Evolutionary conservation across 64 coral and sea anemone species (phyloP), one percentile per base, ranked within the genome.

Genomic region (Montipora cactus): DNA sequence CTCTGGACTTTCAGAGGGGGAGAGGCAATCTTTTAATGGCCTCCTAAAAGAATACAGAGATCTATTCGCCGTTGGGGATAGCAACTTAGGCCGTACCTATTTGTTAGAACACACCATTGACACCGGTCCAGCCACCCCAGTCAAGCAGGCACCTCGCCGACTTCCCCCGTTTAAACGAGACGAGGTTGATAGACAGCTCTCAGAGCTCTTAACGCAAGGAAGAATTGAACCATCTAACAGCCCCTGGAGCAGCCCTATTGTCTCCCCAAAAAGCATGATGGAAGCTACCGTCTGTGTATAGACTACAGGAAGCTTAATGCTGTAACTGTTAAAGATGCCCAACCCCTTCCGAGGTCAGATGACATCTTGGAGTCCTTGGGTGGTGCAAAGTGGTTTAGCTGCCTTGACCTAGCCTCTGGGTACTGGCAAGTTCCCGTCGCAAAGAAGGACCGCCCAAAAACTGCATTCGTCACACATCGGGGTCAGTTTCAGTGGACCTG

Each of bases 401-500:
- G 74, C 21, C 59, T 93, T 15, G 75, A 87, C 23, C 44, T 93
- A 11, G 49, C 66, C 22, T 93, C 83, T 0, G 59, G 83, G 4
- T 87, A 94, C 58, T 83, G 68, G 67, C 92, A 93, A 14, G n/a
- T 93, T 19, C 53, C 71, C 8, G 92, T 93, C 1, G 44, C 76
- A 18, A 49, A 57, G 62, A 57, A 70, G 20, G 83, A 88, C 76
- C 53, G 67, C 4, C 64, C 49, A 3, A 94, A 94, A 73, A 89
- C 92, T 25, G 61, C 77, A 47, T 94, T 82, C 53, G 67, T 81
- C 16, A 94, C 44, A 5, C 66, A 89, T 71, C 78, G 53, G 7
- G 92, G 92, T 12, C 92, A 94, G 49, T 89, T 94, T n/a, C 76
- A 83, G 37, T 82, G 86, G 92, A 94, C 51, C 14, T 87, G 62